A percentile compares a stretch with the other conserved stretches of the same genome.
Evolutionary conservation across 2,113 vertebrate genomes (phyloP).

Genomic region (Scomber colias): DNA sequence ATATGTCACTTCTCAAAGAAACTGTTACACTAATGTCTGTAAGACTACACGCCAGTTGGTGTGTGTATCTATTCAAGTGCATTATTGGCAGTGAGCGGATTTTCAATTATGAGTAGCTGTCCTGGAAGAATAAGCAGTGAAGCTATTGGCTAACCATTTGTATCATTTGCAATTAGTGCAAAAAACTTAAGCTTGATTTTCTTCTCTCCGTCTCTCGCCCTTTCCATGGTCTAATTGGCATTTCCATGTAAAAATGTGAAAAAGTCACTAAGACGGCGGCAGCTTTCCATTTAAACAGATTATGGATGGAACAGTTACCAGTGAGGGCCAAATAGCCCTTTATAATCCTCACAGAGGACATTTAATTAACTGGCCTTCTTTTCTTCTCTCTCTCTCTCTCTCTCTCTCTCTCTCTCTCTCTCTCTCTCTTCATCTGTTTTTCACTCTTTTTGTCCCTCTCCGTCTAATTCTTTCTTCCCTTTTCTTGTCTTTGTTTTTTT

Average conservation of each 20-base stretch:
- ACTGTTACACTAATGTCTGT: not conserved
- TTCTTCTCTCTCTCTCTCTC: not conserved
- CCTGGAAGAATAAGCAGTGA: slow-evolving; percentile 54
- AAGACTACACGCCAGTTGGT: not conserved
- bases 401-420: not conserved
- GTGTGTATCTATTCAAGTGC: slow-evolving; percentile 44
- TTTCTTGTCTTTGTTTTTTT: slow-evolving; percentile 15
- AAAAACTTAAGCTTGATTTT: slow-evolving; percentile 55
- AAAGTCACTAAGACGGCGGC: slow-evolving; percentile 59
- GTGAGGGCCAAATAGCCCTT: slow-evolving; percentile 72
- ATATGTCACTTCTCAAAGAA: slow-evolving; percentile 1
- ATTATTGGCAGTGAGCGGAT: slow-evolving; percentile 48
- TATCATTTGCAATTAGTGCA: slow-evolving; percentile 77
- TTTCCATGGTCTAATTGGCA: slow-evolving; percentile 72
- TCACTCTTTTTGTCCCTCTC: slow-evolving; percentile 15
- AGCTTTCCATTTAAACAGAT: slow-evolving; percentile 77
- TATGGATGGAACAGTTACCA: slow-evolving; percentile 77
- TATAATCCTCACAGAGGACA: slow-evolving; percentile 81
- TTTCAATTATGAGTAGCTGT: slow-evolving; percentile 70
- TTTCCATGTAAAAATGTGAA: slow-evolving; percentile 70
- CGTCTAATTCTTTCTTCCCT: not conserved
- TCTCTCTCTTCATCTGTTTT: not conserved
- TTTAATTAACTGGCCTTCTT: slow-evolving; percentile 80
- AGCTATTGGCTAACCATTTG: slow-evolving; percentile 70
- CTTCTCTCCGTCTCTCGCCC: slow-evolving; percentile 7